phyloP scores from a whole-genome alignment of 2,113 vertebrate genomes.

The Cyanocitta stelleri region DNA sequence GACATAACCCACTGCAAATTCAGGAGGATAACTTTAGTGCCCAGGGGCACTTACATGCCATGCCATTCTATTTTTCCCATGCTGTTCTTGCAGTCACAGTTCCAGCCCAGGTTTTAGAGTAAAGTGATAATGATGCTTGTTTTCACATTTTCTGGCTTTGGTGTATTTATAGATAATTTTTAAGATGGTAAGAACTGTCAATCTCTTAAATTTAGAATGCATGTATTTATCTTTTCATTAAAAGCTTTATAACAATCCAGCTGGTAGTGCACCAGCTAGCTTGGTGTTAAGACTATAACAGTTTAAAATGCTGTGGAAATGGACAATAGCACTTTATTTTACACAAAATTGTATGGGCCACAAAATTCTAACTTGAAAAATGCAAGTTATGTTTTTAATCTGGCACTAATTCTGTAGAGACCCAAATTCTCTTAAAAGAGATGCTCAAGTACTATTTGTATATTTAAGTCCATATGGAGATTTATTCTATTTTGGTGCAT shows the following conservation, averaged over 20 bases:
- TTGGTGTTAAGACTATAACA: not conserved
- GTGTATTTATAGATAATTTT: not conserved
- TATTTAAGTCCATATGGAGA: not conserved
- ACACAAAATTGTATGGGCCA: not conserved
- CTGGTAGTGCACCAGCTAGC: not conserved
- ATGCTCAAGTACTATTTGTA: not conserved
- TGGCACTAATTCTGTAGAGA: not conserved
- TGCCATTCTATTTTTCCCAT: not conserved
- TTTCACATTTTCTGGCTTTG: not conserved
- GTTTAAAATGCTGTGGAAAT: not conserved
- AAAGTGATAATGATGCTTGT: not conserved
- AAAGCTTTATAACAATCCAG: not conserved
- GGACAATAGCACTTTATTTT: not conserved
- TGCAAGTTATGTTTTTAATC: not conserved
- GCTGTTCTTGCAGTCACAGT: not conserved
- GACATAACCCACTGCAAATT: not conserved
- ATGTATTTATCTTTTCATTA: not conserved
- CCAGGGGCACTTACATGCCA: not conserved
- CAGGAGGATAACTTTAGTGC: not conserved
- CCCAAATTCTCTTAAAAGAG: not conserved
- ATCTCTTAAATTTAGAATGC: not conserved
- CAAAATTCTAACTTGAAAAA: not conserved
- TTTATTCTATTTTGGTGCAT: not conserved
- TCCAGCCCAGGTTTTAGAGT: not conserved
- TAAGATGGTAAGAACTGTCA: not conserved